Base-by-base conservation (phyloP, 1,140 invertebrate genomes). In the Magallana gigas region DNA sequence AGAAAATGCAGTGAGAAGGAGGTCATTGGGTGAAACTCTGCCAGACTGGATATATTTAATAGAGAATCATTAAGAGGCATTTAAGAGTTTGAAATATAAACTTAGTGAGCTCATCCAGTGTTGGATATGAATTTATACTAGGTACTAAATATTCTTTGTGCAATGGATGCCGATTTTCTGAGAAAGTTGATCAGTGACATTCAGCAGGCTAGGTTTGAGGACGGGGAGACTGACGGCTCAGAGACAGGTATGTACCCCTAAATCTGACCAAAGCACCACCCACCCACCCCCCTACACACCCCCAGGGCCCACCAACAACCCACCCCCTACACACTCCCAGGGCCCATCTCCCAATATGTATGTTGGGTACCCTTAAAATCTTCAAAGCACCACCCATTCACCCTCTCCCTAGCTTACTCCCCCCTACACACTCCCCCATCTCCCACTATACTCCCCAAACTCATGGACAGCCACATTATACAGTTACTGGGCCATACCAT, bases 141-240 rank as follows among this genome's bases (percentile, higher is more conserved):
- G 36, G 36, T 48, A 48, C 36, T 76, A 7, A 0, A n/a, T n/a
- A 16, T 12, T 36, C 36, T 76, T 23, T 8, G 9, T 76, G 68
- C 23, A 76, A 76, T 76, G 68, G 68, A 76, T 76, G 68, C 68
- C 8, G 68, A 76, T 76, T 76, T 76, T 76, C 36, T 76, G 68
- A 76, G 68, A 29, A 76, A 76, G 23, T 76, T 76, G 68, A 76
- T 76, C 7, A 29, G 68, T 76, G 68, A 76, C 8, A 76, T 76
- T 29, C 68, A 76, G 23, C 68, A 76, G 23, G 23, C 23, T 12
- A 76, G 68, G 23, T 8, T 76, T 18, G 23, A 76, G 23, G 68
- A 76, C 8, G 68, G 36, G 9, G 68, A 8, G 64, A 6, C 18
- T 9, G 68, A 36, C 8, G 23, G 11, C 23, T 23, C 23, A 29